Evolutionary conservation across 2,888 invertebrate genomes (phyloP).

Genomic region (Stenchaetothrips biformis): DNA sequence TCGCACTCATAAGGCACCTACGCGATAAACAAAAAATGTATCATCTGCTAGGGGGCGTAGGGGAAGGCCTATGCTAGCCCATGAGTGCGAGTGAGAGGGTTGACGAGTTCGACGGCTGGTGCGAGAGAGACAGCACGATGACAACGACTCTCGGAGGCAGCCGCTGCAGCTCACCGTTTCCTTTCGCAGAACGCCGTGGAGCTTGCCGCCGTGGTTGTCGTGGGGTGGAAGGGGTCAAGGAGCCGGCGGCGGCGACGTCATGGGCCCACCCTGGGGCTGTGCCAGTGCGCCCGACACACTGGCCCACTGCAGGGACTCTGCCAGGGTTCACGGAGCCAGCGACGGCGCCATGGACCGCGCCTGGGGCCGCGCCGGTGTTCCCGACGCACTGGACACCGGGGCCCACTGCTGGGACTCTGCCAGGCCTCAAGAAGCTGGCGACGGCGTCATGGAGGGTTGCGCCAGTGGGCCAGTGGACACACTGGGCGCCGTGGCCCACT

Average conservation of each 20-base stretch:
- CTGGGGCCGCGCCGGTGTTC: not conserved
- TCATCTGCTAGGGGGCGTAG: no score
- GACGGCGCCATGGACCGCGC: not conserved
- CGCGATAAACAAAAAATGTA: no score
- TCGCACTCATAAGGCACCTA: no score
- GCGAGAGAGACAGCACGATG: not conserved
- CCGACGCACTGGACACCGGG: not conserved
- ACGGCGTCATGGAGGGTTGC: no score
- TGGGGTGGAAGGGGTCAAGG: no score
- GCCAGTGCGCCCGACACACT: not conserved
- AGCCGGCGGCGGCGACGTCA: no score
- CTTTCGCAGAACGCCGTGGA: not conserved
- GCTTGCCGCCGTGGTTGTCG: no score
- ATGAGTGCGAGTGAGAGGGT: no score
- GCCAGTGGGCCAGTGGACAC: not conserved
- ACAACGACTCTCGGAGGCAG: not conserved
- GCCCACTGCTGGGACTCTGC: not conserved
- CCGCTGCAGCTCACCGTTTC: not conserved
- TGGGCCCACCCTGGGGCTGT: not conserved
- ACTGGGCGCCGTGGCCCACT: not conserved
- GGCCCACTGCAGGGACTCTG: not conserved
- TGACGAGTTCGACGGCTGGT: no score
- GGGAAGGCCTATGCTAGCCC: no score
- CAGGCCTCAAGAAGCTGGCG: no score
- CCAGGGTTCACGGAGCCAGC: no score